phyloP scores from a whole-genome alignment of 2,113 vertebrate species.

The Anolis carolinensis region DNA sequence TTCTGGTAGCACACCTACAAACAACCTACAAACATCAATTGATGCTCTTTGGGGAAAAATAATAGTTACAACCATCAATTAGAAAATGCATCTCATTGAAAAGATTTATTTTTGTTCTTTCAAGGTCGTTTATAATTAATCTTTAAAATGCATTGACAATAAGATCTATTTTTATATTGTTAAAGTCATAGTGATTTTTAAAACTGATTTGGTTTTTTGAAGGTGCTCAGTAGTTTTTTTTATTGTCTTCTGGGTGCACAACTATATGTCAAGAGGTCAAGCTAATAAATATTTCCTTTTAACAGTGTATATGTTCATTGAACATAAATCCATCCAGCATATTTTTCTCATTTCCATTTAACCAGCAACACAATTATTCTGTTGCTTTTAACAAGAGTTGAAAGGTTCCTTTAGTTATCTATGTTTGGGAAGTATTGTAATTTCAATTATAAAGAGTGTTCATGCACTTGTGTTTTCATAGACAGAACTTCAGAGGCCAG shows the following conservation, averaged over 20 bases:
- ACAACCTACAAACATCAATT: no score
- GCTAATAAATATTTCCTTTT: neutral
- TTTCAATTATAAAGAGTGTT: neutral
- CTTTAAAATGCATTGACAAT: neutral
- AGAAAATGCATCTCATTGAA: neutral
- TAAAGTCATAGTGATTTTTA: neutral
- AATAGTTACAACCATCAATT: conserved; percentile 6
- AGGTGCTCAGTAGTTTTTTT: neutral
- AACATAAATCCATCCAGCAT: neutral
- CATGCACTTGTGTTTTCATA: neutral
- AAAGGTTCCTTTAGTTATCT: neutral
- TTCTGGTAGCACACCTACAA: no score
- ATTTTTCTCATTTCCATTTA: neutral
- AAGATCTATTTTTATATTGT: neutral
- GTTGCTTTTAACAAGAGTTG: conserved; percentile 5
- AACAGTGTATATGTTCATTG: neutral
- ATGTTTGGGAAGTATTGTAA: neutral
- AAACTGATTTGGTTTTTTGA: neutral
- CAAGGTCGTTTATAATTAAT: neutral
- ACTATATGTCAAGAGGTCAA: neutral
- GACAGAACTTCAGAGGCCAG: neutral
- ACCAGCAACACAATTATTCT: neutral
- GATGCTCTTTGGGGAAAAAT: neutral
- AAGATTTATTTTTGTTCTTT: conserved; percentile 4
- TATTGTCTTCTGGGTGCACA: neutral